Conservation (phyloP, 2,888 invertebrate species). For the Noctua comes region DNA sequence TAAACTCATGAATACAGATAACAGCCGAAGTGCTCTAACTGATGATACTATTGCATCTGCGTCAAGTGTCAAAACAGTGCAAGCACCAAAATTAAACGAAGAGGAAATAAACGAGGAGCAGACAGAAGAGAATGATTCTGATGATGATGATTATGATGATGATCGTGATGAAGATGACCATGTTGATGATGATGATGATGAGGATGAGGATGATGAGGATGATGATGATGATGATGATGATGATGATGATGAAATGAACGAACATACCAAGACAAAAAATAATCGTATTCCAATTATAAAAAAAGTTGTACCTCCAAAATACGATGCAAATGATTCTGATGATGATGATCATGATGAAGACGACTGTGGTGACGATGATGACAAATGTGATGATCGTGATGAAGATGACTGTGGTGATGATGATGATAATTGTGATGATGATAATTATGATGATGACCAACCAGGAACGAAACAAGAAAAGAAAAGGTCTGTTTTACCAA, state of each 20-base stretch:
- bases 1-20: background rate
- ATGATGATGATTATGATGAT: background rate
- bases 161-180: background rate
- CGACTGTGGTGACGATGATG: background rate
- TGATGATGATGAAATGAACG: no score
- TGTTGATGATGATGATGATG: no score
- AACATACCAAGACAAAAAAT: background rate
- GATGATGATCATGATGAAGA: background rate
- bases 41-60: background rate
- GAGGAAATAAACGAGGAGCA: background rate
- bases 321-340: background rate
- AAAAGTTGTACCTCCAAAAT: background rate
- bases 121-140: background rate
- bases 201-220: no score
- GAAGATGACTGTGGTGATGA: background rate
- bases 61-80: background rate
- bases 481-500: no score
- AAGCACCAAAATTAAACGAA: background rate
- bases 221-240: background rate
- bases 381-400: background rate
- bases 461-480: background rate
- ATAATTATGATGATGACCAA: background rate
- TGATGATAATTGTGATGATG: background rate
- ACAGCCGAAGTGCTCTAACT: background rate
- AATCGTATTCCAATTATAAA: background rate